Base-by-base conservation (phyloP, 1,140 invertebrate species). In the Anagrus nilaparvatae region DNA sequence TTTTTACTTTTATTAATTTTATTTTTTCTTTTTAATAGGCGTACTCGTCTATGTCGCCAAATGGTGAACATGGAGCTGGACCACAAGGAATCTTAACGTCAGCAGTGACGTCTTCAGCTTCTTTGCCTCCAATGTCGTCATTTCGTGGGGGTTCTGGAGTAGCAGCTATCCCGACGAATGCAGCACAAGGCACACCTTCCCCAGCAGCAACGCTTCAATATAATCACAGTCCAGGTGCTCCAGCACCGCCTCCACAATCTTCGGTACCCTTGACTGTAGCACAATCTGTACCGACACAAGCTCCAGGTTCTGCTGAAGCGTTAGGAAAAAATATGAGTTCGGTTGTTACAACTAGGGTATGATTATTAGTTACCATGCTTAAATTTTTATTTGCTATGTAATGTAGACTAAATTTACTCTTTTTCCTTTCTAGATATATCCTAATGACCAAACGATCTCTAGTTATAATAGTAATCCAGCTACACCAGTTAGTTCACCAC, bases 381-480 rank as follows among this genome's bases (percentile, higher is more conserved):
- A n/a, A n/a, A n/a, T n/a, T n/a, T n/a, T n/a, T n/a, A n/a, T n/a
- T n/a, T n/a, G n/a, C n/a, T n/a, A n/a, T n/a, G n/a, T n/a, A n/a
- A n/a, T n/a, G n/a, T n/a, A n/a, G n/a, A n/a, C n/a, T n/a, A n/a
- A n/a, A n/a, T n/a, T n/a, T n/a, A n/a, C 23, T 37, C 23, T 48
- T 30, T 30, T 51, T 48, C 50, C 43, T 53, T 23, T 67, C 10
- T 69, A 89, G 85, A 89, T 90, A 62, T 90, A 88, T 70, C 79
- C 84, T 38, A 76, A 82, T 51, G 87, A 91, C 65, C 87, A 91
- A 69, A 69, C 54, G 86, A 87, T 72, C 79, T 82, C 61, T 65
- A 93, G 87, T 74, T 94, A 90, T 71, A 87, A 86, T 67, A 89
- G 87, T 58, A 92, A 91, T 60, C 88, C 89, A 50, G 81, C 83